phyloP scores from a whole-genome alignment of 2,888 invertebrate species.

The Biston stratarius region DNA sequence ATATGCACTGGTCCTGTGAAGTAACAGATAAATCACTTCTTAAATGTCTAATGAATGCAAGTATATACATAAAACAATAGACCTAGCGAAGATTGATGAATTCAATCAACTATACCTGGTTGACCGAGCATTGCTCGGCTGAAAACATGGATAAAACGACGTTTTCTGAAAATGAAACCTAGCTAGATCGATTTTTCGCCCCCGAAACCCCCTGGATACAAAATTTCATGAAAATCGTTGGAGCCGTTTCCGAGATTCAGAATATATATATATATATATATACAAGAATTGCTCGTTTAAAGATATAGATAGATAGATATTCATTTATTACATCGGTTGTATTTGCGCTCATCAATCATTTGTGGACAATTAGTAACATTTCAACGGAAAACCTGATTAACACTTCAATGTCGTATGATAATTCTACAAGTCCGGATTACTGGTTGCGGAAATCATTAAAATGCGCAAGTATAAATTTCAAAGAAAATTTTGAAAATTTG shows the following conservation, averaged over 20 bases:
- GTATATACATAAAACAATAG: neutral
- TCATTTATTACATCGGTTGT: neutral
- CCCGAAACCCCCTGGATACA: no score
- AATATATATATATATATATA: no score
- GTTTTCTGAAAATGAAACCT: no score
- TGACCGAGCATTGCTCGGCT: no score
- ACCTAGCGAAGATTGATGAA: neutral
- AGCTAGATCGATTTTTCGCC: no score
- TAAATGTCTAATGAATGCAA: neutral
- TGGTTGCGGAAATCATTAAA: neutral
- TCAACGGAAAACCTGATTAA: neutral
- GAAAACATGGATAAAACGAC: no score
- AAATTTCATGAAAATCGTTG: no score
- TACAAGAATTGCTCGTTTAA: no score
- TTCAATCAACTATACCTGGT: conserved; percentile 5
- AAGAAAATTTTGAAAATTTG: no score
- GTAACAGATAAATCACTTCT: neutral
- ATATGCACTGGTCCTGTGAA: no score
- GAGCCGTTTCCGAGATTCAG: no score
- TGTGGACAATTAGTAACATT: neutral
- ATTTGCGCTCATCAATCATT: neutral
- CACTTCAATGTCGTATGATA: conserved; percentile 1
- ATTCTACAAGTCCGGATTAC: neutral
- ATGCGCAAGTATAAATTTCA: neutral
- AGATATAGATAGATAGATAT: no score